Percentiles rank a stretch among this genome's conserved stretches.
phyloP scores from a whole-genome alignment of 2,113 vertebrate genomes.

The Beaufortia kweichowensis region DNA sequence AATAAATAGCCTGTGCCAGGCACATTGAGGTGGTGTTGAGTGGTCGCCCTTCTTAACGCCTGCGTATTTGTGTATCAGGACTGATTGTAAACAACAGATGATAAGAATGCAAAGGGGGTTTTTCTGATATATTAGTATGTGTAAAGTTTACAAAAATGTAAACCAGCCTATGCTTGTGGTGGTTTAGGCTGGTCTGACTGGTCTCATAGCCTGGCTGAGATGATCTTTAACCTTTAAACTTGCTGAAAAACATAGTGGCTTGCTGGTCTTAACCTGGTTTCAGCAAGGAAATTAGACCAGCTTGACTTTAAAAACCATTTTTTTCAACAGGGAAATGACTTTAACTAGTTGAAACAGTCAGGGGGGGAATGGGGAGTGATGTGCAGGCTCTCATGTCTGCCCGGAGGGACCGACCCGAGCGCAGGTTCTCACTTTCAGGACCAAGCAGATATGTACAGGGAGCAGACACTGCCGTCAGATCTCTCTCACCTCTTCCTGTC shows the following conservation, averaged over 20 bases:
- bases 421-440: slow-evolving; percentile 72
- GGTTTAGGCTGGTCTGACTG: background rate
- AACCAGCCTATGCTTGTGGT: no score
- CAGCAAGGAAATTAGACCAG: background rate
- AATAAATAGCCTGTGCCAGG: slow-evolving; percentile 77
- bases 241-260: no score
- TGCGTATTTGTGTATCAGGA: slow-evolving; percentile 1
- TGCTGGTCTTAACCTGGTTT: background rate
- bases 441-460: slow-evolving; percentile 73
- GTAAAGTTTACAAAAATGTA: no score
- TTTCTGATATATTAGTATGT: no score
- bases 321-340: slow-evolving; percentile 6
- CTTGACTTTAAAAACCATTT: background rate
- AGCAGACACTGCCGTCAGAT: slow-evolving; percentile 79
- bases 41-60: slow-evolving; percentile 34
- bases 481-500: slow-evolving; percentile 64
- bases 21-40: slow-evolving; percentile 70
- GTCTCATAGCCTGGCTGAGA: background rate
- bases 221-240: background rate
- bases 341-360: slow-evolving; percentile 19
- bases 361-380: slow-evolving; percentile 40
- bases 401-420: slow-evolving; percentile 62
- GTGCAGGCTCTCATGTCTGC: slow-evolving; percentile 57
- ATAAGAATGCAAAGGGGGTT: background rate
- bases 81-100: slow-evolving; percentile 12